phyloP scores from a whole-genome alignment of 2,888 invertebrate species.

The Coenonympha arcania region DNA sequence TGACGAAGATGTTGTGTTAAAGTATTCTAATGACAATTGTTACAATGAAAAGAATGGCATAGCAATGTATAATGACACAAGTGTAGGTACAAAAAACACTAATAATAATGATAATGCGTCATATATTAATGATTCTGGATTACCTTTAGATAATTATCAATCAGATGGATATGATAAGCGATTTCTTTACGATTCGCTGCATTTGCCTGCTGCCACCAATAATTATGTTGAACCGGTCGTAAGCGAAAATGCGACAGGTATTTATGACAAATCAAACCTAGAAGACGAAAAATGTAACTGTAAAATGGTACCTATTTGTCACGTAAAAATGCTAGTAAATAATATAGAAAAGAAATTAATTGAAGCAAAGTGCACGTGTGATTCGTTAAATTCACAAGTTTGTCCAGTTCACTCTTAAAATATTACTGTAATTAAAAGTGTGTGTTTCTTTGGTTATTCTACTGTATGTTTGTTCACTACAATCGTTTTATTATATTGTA shows the following conservation, averaged over 20 bases:
- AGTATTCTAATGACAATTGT: constrained; percentile 33
- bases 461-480: too few species aligned
- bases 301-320: constrained; percentile 59
- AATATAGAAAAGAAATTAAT: constrained; percentile 55
- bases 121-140: constrained; percentile 17
- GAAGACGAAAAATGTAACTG: constrained; percentile 43
- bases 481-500: too few species aligned
- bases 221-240: constrained; percentile 22
- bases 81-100: constrained; percentile 22
- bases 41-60: constrained; percentile 28
- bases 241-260: constrained; percentile 22
- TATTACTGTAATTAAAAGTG: background rate
- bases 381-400: constrained; percentile 47
- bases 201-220: constrained; percentile 31
- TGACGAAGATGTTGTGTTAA: constrained; percentile 36
- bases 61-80: constrained; percentile 35
- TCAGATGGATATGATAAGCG: constrained; percentile 27
- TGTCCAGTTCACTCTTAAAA: constrained; percentile 53
- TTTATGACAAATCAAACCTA: constrained; percentile 6
- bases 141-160: constrained; percentile 7
- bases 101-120: constrained; percentile 17
- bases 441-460: background rate
- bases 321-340: constrained; percentile 62
- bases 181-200: constrained; percentile 35
- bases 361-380: constrained; percentile 55